A percentile compares a stretch with the other conserved stretches of the same genome.
Conservation (phyloP, 2,797 vertebrate species). For the Rachycentron canadum region DNA sequence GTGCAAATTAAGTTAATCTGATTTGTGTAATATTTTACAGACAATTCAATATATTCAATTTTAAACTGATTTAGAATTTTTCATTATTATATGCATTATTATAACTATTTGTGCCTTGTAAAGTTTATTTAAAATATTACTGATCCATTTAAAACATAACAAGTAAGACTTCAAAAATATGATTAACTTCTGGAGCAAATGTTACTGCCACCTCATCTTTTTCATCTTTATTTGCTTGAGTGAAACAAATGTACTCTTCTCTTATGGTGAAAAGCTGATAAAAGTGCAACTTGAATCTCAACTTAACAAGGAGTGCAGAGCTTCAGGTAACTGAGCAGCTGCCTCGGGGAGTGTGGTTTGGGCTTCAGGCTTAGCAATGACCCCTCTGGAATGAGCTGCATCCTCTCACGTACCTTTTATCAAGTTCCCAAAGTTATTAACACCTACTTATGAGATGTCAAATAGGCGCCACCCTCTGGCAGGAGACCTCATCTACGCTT, state of each 20-base stretch:
- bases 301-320: conserved; percentile 2
- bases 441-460: conserved; percentile 64
- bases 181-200: background rate
- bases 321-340: conserved; percentile 43
- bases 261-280: too few relatives aligned
- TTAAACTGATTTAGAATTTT: background rate
- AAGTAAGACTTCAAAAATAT: background rate
- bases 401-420: conserved; percentile 36
- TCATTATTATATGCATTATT: too few relatives aligned
- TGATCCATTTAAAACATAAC: background rate
- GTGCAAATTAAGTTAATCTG: too few relatives aligned
- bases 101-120: background rate
- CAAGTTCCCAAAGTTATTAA: conserved; percentile 54
- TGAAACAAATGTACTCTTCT: too few relatives aligned
- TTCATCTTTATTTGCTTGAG: background rate
- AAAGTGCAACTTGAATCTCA: background rate
- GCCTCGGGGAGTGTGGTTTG: background rate
- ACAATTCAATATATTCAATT: background rate
- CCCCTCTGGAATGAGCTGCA: conserved; percentile 36
- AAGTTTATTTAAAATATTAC: background rate
- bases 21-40: background rate
- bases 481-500: conserved; percentile 53
- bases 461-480: conserved; percentile 84
- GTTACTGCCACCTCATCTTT: background rate
- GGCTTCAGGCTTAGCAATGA: conserved; percentile 39